Conservation (phyloP, 2,888 invertebrate species). For the Sarcophaga rosellei region DNA sequence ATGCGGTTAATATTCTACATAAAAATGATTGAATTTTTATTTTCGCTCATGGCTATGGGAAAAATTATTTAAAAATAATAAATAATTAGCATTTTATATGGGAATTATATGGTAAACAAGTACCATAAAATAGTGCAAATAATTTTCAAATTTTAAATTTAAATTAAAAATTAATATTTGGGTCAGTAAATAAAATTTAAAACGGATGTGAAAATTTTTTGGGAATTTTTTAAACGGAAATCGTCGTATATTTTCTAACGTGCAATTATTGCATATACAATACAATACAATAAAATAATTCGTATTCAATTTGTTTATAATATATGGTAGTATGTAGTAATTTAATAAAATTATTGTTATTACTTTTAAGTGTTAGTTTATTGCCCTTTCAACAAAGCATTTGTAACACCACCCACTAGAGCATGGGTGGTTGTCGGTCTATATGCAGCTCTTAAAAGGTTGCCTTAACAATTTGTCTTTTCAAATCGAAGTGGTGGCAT, state of each 20-base stretch:
- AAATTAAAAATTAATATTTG: not conserved
- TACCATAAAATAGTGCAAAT: not conserved
- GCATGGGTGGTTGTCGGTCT: not conserved
- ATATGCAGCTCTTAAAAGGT: not conserved
- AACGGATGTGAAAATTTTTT: too few species aligned
- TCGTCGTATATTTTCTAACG: too few species aligned
- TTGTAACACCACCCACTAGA: not conserved
- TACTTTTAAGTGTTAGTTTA: too few species aligned
- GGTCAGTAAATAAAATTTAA: not conserved
- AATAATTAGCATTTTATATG: not conserved
- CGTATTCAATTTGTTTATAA: too few species aligned
- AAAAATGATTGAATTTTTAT: conserved; percentile 33
- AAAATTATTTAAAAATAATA: not conserved
- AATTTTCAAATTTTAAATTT: not conserved
- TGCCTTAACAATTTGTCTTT: conserved; percentile 50
- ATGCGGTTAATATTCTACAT: conserved; percentile 38
- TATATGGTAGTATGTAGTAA: too few species aligned
- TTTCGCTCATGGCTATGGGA: not conserved
- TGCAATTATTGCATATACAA: too few species aligned
- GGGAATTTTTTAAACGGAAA: too few species aligned
- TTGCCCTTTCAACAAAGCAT: not conserved
- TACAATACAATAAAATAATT: too few species aligned
- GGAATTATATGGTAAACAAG: not conserved
- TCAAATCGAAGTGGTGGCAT: conserved; percentile 30
- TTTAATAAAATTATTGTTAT: too few species aligned